A percentile compares a stretch with the other conserved stretches of the same genome.
Evolutionary conservation across 2,797 vertebrate genomes (phyloP).

Genomic region (Kryptopterus vitreolus): DNA sequence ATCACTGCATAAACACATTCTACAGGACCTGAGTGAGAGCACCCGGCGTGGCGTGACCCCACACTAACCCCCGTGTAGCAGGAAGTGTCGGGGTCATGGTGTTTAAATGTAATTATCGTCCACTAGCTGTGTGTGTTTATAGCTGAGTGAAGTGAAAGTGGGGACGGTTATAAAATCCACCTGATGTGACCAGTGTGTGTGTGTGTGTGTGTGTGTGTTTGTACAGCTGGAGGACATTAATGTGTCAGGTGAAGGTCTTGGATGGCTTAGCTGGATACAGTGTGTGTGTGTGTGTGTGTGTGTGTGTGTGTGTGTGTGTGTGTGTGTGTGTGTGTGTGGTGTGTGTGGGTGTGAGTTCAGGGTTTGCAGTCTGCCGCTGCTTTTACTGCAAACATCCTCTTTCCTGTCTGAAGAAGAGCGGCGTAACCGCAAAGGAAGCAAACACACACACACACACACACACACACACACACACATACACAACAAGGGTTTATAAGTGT

Average conservation of each 20-base stretch:
- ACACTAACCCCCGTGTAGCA: slow-evolving; percentile 12
- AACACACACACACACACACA: slow-evolving; percentile 19
- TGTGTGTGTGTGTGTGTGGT: slow-evolving; percentile 32
- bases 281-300: slow-evolving; percentile 22
- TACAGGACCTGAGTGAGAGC: slow-evolving; percentile 19
- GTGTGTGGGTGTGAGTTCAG: slow-evolving; percentile 35
- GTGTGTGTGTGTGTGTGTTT: slow-evolving; percentile 44
- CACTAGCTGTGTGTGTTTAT: slow-evolving; percentile 21
- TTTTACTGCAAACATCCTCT: slow-evolving; percentile 47
- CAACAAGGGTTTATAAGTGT: too few species aligned
- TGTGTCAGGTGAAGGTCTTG: slow-evolving; percentile 54
- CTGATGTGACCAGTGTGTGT: slow-evolving; percentile 24
- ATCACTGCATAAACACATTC: slow-evolving; percentile 23
- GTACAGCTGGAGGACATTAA: slow-evolving; percentile 56
- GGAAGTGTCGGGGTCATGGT: slow-evolving; percentile 26
- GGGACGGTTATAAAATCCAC: slow-evolving; percentile 45
- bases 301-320: slow-evolving; percentile 35
- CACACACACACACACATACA: slow-evolving; percentile 17
- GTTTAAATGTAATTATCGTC: slow-evolving; percentile 30
- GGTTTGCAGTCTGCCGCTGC: slow-evolving; percentile 43
- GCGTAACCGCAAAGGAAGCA: slow-evolving; percentile 8
- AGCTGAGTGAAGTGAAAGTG: slow-evolving; percentile 19
- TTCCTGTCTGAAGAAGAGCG: slow-evolving; percentile 47
- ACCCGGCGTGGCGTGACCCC: background rate
- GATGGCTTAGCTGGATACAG: slow-evolving; percentile 20